phyloP scores from a whole-genome alignment of 2,888 invertebrate species.

The Zootermopsis nevadensis region DNA sequence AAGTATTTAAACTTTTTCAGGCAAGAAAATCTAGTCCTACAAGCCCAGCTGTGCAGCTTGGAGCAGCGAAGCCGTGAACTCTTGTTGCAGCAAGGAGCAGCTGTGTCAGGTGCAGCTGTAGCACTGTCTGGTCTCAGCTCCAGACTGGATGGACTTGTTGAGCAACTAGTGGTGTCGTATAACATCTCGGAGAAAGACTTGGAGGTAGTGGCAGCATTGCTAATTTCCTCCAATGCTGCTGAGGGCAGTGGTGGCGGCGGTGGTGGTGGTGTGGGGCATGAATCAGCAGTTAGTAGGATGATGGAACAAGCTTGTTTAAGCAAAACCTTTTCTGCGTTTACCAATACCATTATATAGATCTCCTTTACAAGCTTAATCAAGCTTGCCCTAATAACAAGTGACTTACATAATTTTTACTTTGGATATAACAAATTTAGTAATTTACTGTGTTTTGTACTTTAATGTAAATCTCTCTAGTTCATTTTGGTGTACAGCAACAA shows the following conservation, averaged over 20 bases:
- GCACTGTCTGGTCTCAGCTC: conserved; percentile 76
- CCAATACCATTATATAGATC: conserved; percentile 34
- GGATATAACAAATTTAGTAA: background rate
- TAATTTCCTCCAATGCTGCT: conserved; percentile 19
- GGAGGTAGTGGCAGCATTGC: conserved; percentile 66
- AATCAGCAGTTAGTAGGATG: conserved; percentile 42
- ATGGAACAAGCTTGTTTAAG: conserved; percentile 31
- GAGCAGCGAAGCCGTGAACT: conserved; percentile 74
- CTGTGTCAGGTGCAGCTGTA: conserved; percentile 76
- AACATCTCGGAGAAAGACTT: conserved; percentile 80
- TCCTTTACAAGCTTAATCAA: conserved; percentile 12
- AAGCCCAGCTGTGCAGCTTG: conserved; percentile 72
- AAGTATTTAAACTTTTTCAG: conserved; percentile 59
- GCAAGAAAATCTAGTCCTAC: conserved; percentile 75
- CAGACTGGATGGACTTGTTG: conserved; percentile 77
- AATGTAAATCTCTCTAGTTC: too few species aligned
- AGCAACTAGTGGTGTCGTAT: conserved; percentile 78
- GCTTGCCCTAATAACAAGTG: background rate
- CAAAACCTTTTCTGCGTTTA: conserved; percentile 35
- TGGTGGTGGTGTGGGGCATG: conserved; percentile 23
- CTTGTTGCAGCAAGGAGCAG: conserved; percentile 75
- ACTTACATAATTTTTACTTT: background rate
- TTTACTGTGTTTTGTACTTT: background rate
- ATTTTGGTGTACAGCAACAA: too few species aligned
- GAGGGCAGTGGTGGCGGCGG: conserved; percentile 12